Evolutionary conservation across 2,888 invertebrate species (phyloP).

Genomic region (Campoletis raptor): DNA sequence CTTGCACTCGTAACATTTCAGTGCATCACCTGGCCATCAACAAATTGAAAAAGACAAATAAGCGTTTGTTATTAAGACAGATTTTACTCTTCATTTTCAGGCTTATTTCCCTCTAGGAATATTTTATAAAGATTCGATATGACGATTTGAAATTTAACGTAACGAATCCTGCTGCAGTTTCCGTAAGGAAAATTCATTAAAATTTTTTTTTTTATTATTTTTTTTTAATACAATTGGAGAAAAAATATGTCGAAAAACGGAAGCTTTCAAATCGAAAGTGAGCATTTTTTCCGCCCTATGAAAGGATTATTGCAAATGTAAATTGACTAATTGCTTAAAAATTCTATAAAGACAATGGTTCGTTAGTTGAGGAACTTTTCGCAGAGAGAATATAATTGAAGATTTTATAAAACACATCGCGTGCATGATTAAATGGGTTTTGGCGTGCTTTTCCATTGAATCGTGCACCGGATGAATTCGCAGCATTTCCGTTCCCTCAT

Average conservation of each 20-base stretch:
- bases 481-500: slow-evolving; percentile 19
- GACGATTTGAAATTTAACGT: background rate
- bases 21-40: slow-evolving; percentile 72
- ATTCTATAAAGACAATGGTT: background rate
- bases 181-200: background rate
- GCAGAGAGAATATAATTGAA: background rate
- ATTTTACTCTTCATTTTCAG: background rate
- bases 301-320: background rate
- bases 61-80: background rate
- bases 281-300: no score
- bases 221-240: no score
- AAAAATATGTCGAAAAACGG: background rate
- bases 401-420: background rate
- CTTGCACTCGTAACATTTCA: slow-evolving; percentile 79
- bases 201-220: no score
- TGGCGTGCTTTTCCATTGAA: slow-evolving; percentile 26
- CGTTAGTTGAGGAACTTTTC: background rate
- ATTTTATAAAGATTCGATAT: background rate
- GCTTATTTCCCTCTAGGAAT: background rate
- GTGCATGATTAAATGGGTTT: background rate
- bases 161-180: no score
- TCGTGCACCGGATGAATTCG: slow-evolving; percentile 14
- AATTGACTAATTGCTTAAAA: background rate
- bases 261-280: background rate
- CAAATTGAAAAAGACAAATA: background rate